Evolutionary conservation across 2,888 invertebrate genomes (phyloP).

Genomic region (Meliscaeva auricollis): DNA sequence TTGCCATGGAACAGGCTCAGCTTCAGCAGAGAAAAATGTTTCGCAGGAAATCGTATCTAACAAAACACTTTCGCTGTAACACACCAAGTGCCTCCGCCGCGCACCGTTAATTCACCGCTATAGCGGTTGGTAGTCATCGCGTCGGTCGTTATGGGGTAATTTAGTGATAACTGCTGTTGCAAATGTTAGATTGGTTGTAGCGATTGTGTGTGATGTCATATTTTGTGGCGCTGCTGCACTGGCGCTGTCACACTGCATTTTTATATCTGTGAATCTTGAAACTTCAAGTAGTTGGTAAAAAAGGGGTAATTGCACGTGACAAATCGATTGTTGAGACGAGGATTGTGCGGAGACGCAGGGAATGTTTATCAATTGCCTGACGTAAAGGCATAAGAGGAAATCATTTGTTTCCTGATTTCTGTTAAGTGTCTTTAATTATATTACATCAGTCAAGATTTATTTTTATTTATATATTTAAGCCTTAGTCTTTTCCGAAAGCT

Average conservation of each 20-base stretch:
- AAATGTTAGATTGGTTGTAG: slow-evolving; percentile 49
- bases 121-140: slow-evolving; percentile 3
- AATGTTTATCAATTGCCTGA: neutral
- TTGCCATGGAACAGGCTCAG: slow-evolving; percentile 44
- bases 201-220: slow-evolving; percentile 66
- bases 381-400: neutral
- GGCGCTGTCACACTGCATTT: slow-evolving; percentile 33
- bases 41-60: slow-evolving; percentile 55
- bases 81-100: no score
- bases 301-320: slow-evolving; percentile 31
- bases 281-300: slow-evolving; percentile 5
- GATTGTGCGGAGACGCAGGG: neutral
- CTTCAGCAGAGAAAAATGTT: slow-evolving; percentile 5
- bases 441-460: neutral
- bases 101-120: neutral
- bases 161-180: slow-evolving; percentile 66
- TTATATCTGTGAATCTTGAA: slow-evolving; percentile 3
- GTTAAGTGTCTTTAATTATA: neutral
- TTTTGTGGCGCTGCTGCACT: slow-evolving; percentile 14
- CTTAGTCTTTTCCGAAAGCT: no score
- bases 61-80: slow-evolving; percentile 68
- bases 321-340: slow-evolving; percentile 18
- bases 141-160: slow-evolving; percentile 41
- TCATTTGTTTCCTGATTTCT: slow-evolving; percentile 5
- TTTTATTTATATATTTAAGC: no score